Conservation (phyloP, 1,140 invertebrate genomes). For the Cydia splendana region DNA sequence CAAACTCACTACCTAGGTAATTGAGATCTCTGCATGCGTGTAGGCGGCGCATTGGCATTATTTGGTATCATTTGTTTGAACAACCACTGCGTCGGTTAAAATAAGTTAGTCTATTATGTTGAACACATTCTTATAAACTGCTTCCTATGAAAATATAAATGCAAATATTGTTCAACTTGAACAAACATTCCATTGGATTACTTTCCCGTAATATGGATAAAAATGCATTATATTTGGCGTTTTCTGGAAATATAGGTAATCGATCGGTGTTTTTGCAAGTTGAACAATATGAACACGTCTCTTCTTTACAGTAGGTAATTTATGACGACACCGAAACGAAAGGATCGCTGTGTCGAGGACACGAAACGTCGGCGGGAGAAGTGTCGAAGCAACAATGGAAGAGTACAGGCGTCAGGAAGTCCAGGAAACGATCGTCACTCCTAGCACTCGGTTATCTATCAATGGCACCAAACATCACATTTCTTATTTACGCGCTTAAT, state of each 20-base stretch:
- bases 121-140: conserved; percentile 29
- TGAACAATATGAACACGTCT: conserved; percentile 9
- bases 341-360: not conserved
- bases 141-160: conserved; percentile 29
- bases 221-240: not conserved
- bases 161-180: conserved; percentile 28
- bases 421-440: conserved; percentile 58
- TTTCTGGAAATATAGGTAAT: not conserved
- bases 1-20: not conserved
- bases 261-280: not conserved
- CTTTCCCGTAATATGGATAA: not conserved
- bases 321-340: conserved; percentile 26
- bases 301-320: conserved; percentile 11
- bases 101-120: conserved; percentile 14
- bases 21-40: not conserved
- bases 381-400: conserved; percentile 73
- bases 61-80: not conserved
- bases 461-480: conserved; percentile 79
- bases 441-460: conserved; percentile 73
- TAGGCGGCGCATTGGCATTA: not conserved
- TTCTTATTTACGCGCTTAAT: conserved; percentile 71
- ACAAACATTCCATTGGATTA: not conserved
- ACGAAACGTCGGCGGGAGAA: conserved; percentile 10
- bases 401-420: conserved; percentile 65
- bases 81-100: conserved; percentile 25